Conservation (phyloP, 92 coral and sea anemone species). For the Metridium senile region DNA sequence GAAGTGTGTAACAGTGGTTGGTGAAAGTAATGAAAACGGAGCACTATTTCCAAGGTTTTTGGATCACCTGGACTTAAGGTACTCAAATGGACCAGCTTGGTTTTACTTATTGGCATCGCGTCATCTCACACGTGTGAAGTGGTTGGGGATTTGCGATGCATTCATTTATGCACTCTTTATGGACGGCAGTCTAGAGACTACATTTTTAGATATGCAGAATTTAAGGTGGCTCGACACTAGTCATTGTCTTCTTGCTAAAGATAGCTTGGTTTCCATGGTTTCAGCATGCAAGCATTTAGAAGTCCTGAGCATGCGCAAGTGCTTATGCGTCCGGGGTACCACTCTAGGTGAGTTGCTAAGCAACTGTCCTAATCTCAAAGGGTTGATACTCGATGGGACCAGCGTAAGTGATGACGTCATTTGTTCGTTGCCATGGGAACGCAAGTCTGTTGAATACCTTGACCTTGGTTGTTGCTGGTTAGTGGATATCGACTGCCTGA, state of each 20-base stretch:
- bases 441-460: conserved; percentile 38
- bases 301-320: conserved; percentile 69
- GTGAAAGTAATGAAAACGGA: neutral
- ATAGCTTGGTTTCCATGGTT: conserved; percentile 37
- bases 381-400: conserved; percentile 72
- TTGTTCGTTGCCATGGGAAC: conserved; percentile 48
- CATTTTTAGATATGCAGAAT: conserved; percentile 33
- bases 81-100: conserved; percentile 48
- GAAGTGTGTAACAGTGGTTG: conserved; percentile 43
- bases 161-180: conserved; percentile 42
- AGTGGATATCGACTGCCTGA: conserved; percentile 44
- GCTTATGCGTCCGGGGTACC: conserved; percentile 49
- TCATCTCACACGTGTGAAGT: conserved; percentile 38
- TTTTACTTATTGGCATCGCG: conserved; percentile 50
- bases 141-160: conserved; percentile 71
- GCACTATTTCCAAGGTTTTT: conserved; percentile 4
- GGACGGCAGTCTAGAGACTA: conserved; percentile 30
- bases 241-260: conserved; percentile 57
- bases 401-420: conserved; percentile 59
- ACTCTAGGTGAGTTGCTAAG: conserved; percentile 52
- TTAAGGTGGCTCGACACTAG: conserved; percentile 64
- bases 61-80: conserved; percentile 54
- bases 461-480: conserved; percentile 74
- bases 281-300: conserved; percentile 58
- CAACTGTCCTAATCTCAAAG: conserved; percentile 46